Evolutionary conservation across 2,888 invertebrate species (phyloP).

Genomic region (Drosophila meridionalis): DNA sequence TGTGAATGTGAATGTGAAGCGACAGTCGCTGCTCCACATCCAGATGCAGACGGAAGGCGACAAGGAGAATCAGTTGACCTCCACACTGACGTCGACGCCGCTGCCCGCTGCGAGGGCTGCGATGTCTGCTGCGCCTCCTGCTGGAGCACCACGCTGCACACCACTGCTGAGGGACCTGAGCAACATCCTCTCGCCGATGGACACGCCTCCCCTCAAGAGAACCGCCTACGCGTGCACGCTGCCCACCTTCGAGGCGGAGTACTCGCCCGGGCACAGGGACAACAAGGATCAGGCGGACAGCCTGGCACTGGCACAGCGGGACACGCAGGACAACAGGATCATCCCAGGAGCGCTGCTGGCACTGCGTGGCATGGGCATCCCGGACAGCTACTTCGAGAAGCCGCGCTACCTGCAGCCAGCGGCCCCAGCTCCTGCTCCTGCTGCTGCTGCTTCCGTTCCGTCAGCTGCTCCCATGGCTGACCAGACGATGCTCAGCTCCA

Average conservation of each 20-base stretch:
- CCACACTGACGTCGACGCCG: slow-evolving; percentile 80
- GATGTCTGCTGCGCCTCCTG: neutral
- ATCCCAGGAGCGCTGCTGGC: slow-evolving; percentile 83
- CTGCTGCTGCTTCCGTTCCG: neutral
- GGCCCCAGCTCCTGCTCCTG: neutral
- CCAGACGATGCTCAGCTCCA: slow-evolving; percentile 78
- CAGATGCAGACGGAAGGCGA: neutral
- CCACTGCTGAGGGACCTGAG: slow-evolving; percentile 77
- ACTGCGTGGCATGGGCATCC: slow-evolving; percentile 83
- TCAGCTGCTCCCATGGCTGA: slow-evolving; percentile 16
- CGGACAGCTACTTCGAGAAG: slow-evolving; percentile 84
- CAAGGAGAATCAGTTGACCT: slow-evolving; percentile 81
- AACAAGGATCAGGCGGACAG: neutral
- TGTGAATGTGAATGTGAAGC: slow-evolving; percentile 19
- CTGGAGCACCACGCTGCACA: slow-evolving; percentile 13
- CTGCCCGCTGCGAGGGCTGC: slow-evolving; percentile 42
- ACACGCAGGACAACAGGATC: slow-evolving; percentile 27
- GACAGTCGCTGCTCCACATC: slow-evolving; percentile 38
- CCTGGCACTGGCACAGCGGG: neutral
- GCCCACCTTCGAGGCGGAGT: slow-evolving; percentile 84
- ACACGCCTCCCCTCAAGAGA: slow-evolving; percentile 11
- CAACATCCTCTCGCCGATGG: slow-evolving; percentile 70
- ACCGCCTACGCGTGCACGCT: slow-evolving; percentile 76
- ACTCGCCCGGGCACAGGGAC: slow-evolving; percentile 69
- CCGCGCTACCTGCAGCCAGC: slow-evolving; percentile 81